These are phyloP conservation scores for Martes flavigula DNA, from an alignment of 2,797 vertebrate species.

Conservation along the genomic window DNA sequence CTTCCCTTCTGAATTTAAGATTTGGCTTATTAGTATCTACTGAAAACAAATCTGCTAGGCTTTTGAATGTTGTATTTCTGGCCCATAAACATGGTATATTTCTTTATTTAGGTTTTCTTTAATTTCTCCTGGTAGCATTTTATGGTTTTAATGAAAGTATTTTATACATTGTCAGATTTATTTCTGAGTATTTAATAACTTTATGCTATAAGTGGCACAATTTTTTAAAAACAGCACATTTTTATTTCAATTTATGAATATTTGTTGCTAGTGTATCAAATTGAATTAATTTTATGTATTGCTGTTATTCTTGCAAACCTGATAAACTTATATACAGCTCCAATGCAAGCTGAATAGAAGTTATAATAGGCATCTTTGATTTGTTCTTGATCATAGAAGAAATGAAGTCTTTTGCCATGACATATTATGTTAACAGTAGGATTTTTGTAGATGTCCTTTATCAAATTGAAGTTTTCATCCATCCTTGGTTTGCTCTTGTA, in stretches of 20 bases:
- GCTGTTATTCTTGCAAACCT: neutral
- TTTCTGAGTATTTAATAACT: neutral
- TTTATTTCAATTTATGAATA: neutral
- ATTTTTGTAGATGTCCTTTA: neutral
- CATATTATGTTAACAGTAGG: neutral
- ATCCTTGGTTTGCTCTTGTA: neutral
- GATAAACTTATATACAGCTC: neutral
- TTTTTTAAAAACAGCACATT: neutral
- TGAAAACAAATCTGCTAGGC: neutral
- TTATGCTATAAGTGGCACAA: neutral
- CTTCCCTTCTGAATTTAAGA: neutral
- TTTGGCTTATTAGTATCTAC: neutral
- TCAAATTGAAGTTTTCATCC: neutral
- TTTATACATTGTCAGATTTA: neutral
- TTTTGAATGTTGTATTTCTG: neutral
- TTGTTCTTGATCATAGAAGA: neutral
- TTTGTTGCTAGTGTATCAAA: neutral
- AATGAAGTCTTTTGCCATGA: neutral
- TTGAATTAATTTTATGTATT: neutral
- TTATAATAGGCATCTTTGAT: neutral
- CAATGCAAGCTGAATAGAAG: neutral
- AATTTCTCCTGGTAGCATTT: neutral
- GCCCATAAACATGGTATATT: neutral
- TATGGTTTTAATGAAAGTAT: neutral
- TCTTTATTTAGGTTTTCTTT: neutral